Percentiles rank a stretch among this genome's conserved stretches.
Evolutionary conservation across 1,140 invertebrate species (phyloP).

Genomic region (Apis mellifera): Amel_HAv3.1 CM009946.2:4111001-4111500

Average conservation of each 20-base stretch:
- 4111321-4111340: too few species aligned
- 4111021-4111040: neutral
- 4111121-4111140: slow-evolving; percentile 11
- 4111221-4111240: neutral
- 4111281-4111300: too few species aligned
- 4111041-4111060: neutral
- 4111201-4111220: neutral
- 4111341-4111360: too few species aligned
- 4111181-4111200: neutral
- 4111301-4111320: too few species aligned
- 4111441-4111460: neutral
- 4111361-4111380: too few species aligned
- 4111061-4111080: too few species aligned
- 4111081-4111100: too few species aligned
- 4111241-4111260: neutral
- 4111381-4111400: neutral
- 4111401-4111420: neutral
- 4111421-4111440: neutral
- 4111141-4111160: slow-evolving; percentile 3
- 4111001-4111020: slow-evolving; percentile 24
- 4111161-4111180: neutral
- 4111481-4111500: neutral
- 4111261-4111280: neutral
- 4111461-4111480: slow-evolving; percentile 2
- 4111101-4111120: neutral